A percentile compares a stretch with the other conserved stretches of the same genome.
phyloP scores from a whole-genome alignment of 1,140 invertebrate genomes.

The Potamilus streckersoni region DNA sequence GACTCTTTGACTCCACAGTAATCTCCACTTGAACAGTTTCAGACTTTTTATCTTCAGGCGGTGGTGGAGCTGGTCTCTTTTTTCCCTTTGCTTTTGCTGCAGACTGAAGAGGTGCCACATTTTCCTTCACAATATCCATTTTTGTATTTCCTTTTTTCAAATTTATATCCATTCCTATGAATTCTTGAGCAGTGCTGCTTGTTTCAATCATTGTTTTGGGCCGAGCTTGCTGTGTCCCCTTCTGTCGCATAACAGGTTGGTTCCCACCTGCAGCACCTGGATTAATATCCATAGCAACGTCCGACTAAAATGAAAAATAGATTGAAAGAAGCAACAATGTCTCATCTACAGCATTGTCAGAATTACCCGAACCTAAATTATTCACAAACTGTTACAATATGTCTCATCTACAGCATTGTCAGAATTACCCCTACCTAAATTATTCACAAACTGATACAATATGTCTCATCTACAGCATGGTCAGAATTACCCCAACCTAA shows the following conservation, averaged over 20 bases:
- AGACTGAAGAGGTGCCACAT: constrained; percentile 1
- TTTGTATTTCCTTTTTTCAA: not conserved
- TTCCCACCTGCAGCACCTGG: constrained; percentile 10
- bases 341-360: too few species aligned
- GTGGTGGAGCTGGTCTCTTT: constrained; percentile 50
- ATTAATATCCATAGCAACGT: constrained; percentile 1
- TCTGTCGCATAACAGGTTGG: constrained; percentile 9
- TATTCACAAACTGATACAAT: too few species aligned
- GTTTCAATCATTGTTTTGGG: constrained; percentile 53
- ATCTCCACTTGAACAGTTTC: constrained; percentile 41
- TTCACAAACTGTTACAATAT: too few species aligned
- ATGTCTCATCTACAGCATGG: too few species aligned
- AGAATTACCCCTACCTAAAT: too few species aligned
- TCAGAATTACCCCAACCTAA: too few species aligned
- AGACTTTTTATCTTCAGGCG: constrained; percentile 36
- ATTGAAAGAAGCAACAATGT: too few species aligned
- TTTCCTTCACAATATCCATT: constrained; percentile 27
- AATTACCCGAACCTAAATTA: too few species aligned
- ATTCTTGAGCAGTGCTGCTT: constrained; percentile 3
- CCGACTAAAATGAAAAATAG: too few species aligned
- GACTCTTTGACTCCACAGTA: constrained; percentile 28
- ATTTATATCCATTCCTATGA: too few species aligned
- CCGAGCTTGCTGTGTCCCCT: constrained; percentile 12
- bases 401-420: too few species aligned
- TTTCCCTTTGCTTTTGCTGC: constrained; percentile 33